These are phyloP conservation scores for Oxyruncus cristatus DNA, from an alignment of 2,113 vertebrate genomes.

Conservation along the genomic window DNA sequence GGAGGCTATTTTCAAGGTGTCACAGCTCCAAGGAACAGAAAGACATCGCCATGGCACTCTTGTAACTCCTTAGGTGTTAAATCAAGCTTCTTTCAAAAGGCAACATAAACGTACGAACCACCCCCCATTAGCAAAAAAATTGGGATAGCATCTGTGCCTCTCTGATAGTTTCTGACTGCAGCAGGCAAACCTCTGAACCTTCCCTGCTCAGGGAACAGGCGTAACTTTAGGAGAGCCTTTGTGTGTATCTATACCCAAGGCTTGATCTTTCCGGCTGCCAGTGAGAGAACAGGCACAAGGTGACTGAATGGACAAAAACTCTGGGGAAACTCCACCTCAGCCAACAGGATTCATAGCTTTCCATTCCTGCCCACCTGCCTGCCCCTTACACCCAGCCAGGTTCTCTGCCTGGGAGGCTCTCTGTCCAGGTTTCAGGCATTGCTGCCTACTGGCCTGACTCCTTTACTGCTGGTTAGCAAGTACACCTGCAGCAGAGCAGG, in stretches of 20 bases:
- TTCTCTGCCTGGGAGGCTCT: accelerated
- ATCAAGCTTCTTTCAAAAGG: neutral
- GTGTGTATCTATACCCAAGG: accelerated
- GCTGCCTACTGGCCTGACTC: neutral
- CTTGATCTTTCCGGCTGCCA: neutral
- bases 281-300: neutral
- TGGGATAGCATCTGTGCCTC: neutral
- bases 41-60: neutral
- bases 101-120: neutral
- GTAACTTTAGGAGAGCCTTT: neutral
- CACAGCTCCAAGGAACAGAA: neutral
- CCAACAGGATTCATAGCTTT: neutral
- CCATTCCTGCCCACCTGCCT: neutral
- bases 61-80: neutral
- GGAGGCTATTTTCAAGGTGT: neutral
- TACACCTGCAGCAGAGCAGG: neutral
- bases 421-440: neutral
- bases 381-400: too few species aligned
- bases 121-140: neutral
- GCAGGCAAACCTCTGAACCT: neutral
- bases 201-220: neutral
- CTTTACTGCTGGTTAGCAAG: neutral
- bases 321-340: neutral
- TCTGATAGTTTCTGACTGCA: neutral
- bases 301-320: neutral